Conservation (phyloP, 2,797 vertebrate species). For the Cossypha niveicapilla region DNA sequence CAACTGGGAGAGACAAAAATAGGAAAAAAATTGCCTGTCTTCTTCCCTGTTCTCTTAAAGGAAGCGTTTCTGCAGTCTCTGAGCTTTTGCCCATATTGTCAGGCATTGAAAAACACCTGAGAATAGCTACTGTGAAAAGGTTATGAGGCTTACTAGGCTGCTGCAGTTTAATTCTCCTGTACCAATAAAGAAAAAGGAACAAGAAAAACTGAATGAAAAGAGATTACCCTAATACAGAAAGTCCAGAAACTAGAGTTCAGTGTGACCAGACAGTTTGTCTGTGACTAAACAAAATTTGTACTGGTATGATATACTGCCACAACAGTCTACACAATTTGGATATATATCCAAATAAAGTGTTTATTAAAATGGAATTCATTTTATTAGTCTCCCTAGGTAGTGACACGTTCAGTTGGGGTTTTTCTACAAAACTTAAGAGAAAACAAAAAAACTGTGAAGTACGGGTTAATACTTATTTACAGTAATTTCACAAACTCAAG, state of each 20-base stretch:
- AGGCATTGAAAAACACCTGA: not conserved
- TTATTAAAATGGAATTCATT: not conserved
- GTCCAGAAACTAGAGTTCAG: not conserved
- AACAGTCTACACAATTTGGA: not conserved
- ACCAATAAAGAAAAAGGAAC: not conserved
- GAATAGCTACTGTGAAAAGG: not conserved
- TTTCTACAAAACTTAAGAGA: not conserved
- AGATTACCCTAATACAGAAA: not conserved
- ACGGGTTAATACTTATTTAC: not conserved
- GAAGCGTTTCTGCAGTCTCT: not conserved
- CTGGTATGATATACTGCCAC: not conserved
- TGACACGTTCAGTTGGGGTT: not conserved
- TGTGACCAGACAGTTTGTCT: not conserved
- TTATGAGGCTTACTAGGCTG: not conserved
- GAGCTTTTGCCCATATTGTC: not conserved
- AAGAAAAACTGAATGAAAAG: not conserved
- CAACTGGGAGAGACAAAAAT: rapidly evolving
- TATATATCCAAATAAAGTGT: not conserved
- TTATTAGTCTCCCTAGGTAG: not conserved
- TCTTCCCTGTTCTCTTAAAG: not conserved
- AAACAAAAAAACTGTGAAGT: not conserved
- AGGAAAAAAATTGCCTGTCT: not conserved
- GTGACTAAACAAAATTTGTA: not conserved
- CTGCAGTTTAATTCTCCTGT: not conserved
- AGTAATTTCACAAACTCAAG: not conserved